phyloP scores from a whole-genome alignment of 2,888 invertebrate species.

The Chalcis sispes region DNA sequence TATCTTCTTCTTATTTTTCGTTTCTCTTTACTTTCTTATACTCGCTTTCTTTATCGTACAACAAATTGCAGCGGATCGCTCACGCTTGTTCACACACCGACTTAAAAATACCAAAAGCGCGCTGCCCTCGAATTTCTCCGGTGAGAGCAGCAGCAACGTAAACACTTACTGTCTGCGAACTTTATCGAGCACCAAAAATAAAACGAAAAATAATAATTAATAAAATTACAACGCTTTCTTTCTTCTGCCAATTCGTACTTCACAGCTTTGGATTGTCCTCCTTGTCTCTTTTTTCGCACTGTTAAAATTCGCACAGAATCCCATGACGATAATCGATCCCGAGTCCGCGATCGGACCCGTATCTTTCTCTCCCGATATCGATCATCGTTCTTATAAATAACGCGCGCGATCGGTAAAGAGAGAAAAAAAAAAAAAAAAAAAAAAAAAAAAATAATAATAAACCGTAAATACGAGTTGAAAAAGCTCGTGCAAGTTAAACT shows the following conservation, averaged over 20 bases:
- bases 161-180: neutral
- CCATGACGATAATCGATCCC: neutral
- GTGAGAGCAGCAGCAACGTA: neutral
- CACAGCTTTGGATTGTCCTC: neutral
- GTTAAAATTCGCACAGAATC: slow-evolving; percentile 32
- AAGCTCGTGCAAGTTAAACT: neutral
- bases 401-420: too few species aligned
- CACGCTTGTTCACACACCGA: neutral
- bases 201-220: neutral
- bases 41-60: too few species aligned
- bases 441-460: neutral
- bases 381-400: slow-evolving; percentile 10
- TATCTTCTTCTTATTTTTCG: neutral
- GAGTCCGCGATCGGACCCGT: neutral
- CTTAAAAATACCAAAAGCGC: too few species aligned
- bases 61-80: neutral
- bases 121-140: too few species aligned
- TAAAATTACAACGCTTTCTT: neutral
- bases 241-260: neutral
- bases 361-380: neutral
- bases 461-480: too few species aligned
- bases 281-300: slow-evolving; percentile 9
- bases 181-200: neutral
- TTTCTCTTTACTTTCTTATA: too few species aligned
- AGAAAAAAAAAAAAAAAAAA: too few species aligned